Base-by-base conservation (phyloP, 2,113 vertebrate species). In the Sterrhoptilus dennistouni region DNA sequence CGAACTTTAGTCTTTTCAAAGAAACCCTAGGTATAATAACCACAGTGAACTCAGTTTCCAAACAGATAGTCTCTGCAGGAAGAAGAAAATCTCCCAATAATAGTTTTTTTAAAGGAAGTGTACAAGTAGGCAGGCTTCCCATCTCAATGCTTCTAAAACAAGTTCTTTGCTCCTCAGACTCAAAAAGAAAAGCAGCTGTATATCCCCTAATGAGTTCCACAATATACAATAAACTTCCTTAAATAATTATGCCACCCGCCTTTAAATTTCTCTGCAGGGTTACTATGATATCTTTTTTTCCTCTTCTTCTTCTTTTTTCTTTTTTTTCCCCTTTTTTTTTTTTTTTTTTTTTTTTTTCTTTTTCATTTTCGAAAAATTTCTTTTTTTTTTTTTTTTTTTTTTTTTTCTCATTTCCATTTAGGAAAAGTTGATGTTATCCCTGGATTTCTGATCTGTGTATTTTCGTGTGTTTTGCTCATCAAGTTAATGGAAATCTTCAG, bases 331-430 rank as follows among this genome's bases (percentile, higher is more conserved):
- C 14, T 27, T 50, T 9, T 15, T 50, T 28, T 19, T 2, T 29
- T 4, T n/a, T 2, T 44, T 3, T 28, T 1, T 49, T 3, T 24
- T 17, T 8, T 20, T 18, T 9, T 5, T 5, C 2, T 29, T 69
- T 36, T 57, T 1, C 27, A 49, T 44, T 83, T 53, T n/a, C n/a
- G n/a, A n/a, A n/a, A n/a, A n/a, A n/a, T n/a, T 50, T 7, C 14
- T 27, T 50, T 9, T 15, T 50, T 28, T 19, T 2, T 29, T 4
- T n/a, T 2, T 44, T 3, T 28, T 1, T 49, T 3, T 24, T 17
- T 8, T 20, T 18, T 9, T 5, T 5, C 2, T 29, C 6, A 8
- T 69, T 36, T 57, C 1, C 27, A 49, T 44, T 83, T 53, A 13
- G 14, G 19, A 74, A 45, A 77, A 69, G 6, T 54, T 69, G 56